Percentiles rank a stretch among this genome's conserved stretches.
Conservation (phyloP, 2,797 vertebrate genomes). For the Mus minutoides region DNA sequence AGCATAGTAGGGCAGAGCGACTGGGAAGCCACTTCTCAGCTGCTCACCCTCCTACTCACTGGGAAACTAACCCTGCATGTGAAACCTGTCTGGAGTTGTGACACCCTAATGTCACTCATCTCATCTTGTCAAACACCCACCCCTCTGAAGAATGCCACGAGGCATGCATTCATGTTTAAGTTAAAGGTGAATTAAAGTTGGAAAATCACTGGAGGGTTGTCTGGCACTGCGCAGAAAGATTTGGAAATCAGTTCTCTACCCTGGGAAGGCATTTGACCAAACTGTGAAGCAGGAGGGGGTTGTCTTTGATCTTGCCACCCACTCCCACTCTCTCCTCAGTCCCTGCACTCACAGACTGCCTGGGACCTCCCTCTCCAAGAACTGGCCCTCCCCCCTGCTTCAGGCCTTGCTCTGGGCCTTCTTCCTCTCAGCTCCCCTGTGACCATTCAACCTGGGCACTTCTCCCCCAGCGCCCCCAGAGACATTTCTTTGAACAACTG, state of each 20-base stretch:
- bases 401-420: not conserved
- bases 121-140: constrained; percentile 73
- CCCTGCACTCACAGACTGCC: not conserved
- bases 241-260: constrained; percentile 15
- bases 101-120: constrained; percentile 76
- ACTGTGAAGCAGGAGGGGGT: not conserved
- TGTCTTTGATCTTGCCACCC: not conserved
- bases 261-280: not conserved
- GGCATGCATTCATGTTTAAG: constrained; percentile 73
- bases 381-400: not conserved
- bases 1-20: constrained; percentile 48
- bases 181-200: constrained; percentile 72
- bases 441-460: fast-evolving
- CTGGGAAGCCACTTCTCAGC: constrained; percentile 51
- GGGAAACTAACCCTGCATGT: not conserved
- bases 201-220: constrained; percentile 57
- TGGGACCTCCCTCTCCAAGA: not conserved
- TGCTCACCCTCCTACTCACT: constrained; percentile 72
- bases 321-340: not conserved
- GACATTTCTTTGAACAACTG: not conserved
- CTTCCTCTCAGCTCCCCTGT: not conserved
- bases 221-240: constrained; percentile 45
- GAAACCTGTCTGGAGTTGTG: constrained; percentile 74
- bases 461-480: not conserved
- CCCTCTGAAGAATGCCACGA: constrained; percentile 69